These are phyloP conservation scores for Riparia riparia DNA, from an alignment of 2,113 vertebrate species.

Conservation along the genomic window DNA sequence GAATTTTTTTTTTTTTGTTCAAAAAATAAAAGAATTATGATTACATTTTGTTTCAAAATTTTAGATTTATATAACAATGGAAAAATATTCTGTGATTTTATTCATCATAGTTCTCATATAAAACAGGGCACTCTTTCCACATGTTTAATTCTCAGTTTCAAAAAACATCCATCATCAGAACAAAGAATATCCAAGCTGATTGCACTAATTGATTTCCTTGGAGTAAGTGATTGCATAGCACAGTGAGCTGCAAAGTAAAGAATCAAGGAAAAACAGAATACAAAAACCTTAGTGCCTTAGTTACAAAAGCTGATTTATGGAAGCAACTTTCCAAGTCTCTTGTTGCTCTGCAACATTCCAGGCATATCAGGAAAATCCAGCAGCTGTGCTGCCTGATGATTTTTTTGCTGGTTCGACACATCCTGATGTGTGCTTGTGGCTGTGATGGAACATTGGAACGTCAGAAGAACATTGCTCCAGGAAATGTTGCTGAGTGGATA, in stretches of 20 bases:
- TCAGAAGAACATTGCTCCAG: conserved; percentile 6
- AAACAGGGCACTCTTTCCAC: not conserved
- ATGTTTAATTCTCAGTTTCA: not conserved
- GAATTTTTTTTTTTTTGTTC: not conserved
- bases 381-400: conserved; percentile 37
- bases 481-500: not conserved
- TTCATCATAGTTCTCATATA: not conserved
- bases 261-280: not conserved
- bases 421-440: not conserved
- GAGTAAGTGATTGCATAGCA: not conserved
- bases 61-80: not conserved
- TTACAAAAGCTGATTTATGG: conserved; percentile 30
- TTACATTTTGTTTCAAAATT: not conserved
- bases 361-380: not conserved
- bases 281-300: not conserved
- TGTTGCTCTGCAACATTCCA: not conserved
- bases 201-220: conserved; percentile 44
- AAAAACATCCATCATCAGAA: not conserved
- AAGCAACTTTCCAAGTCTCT: conserved; percentile 13
- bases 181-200: conserved; percentile 25
- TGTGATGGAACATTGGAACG: not conserved
- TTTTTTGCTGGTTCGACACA: conserved; percentile 31
- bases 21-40: not conserved
- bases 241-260: not conserved
- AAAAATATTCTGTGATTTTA: not conserved